Base-by-base conservation (phyloP, 2,113 vertebrate genomes). In the Gavialis gangeticus region DNA sequence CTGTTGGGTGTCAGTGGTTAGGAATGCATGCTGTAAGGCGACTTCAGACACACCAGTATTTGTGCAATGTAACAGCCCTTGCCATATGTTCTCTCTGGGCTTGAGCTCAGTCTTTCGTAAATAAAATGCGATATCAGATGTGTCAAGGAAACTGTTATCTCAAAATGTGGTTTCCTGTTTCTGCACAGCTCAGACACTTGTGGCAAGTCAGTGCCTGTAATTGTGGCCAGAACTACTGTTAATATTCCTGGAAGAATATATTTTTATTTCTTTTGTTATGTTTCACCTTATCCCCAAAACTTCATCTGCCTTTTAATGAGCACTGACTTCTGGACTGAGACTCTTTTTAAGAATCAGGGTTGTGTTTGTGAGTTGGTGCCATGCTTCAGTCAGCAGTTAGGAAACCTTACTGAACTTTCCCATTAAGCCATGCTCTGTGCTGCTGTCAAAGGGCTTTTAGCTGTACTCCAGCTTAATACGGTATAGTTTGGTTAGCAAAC, bases 81-180 rank as follows among this genome's bases (percentile, higher is more conserved):
- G 25, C 17, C 71, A 10, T 76, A 56, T 75, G 24, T 69, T 92
- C 94, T 79, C 83, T 46, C 71, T 90, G 89, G 81, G 92, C 54
- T 84, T 94, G 93, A 75, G 64, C 87, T 95, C 91, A 93, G 71
- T n/a, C 66, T 79, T 89, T 90, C 62, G 9, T 75, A 92, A 90
- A 91, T 93, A 88, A 96, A 96, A 75, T 22, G 25, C 1, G 12
- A 15, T 84, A 59, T 19, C 69, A 24, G 79, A 2, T 96, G 94
- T 91, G 90, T 81, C 76, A 85, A 88, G 5, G 2, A 67, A 30
- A 93, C 90, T 80, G 88, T 92, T 87, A 71, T 25, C 69, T 73
- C 24, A 73, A 46, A 73, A 73, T 8, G 69, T 25, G 69, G 59
- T 85, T 96, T 88, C 94, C 79, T 88, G 79, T 88, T 93, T 46